phyloP scores from a whole-genome alignment of 2,113 vertebrate genomes.

The Platycercus adscitus region DNA sequence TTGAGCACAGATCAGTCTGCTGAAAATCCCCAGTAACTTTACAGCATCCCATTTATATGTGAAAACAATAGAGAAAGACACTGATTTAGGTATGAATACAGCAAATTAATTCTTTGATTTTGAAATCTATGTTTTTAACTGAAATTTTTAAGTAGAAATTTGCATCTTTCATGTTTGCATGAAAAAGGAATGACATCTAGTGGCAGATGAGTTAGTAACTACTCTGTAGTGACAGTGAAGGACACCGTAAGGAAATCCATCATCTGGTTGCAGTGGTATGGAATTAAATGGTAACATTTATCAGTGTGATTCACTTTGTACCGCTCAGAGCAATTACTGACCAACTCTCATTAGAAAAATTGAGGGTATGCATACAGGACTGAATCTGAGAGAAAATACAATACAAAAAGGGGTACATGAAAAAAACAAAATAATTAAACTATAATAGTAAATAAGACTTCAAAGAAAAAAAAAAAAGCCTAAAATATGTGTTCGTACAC shows the following conservation, averaged over 20 bases:
- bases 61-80: not conserved
- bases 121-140: not conserved
- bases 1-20: not conserved
- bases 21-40: not conserved
- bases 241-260: not conserved
- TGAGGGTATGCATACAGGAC: not conserved
- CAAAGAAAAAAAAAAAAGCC: not conserved
- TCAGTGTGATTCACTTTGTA: not conserved
- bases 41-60: not conserved
- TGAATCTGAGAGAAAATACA: not conserved
- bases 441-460: not conserved
- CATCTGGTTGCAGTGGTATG: not conserved
- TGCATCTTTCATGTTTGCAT: conserved; percentile 12
- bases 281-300: not conserved
- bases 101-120: not conserved
- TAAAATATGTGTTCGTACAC: fast-evolving
- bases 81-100: not conserved
- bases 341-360: not conserved
- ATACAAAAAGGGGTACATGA: not conserved
- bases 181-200: conserved; percentile 74
- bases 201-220: conserved; percentile 38
- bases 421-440: not conserved
- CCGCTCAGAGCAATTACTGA: not conserved
- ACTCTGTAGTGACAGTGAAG: not conserved
- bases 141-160: not conserved